Percentiles rank a stretch among this genome's conserved stretches.
Conservation (phyloP, 2,113 vertebrate genomes). For the Trachemys scripta region DNA sequence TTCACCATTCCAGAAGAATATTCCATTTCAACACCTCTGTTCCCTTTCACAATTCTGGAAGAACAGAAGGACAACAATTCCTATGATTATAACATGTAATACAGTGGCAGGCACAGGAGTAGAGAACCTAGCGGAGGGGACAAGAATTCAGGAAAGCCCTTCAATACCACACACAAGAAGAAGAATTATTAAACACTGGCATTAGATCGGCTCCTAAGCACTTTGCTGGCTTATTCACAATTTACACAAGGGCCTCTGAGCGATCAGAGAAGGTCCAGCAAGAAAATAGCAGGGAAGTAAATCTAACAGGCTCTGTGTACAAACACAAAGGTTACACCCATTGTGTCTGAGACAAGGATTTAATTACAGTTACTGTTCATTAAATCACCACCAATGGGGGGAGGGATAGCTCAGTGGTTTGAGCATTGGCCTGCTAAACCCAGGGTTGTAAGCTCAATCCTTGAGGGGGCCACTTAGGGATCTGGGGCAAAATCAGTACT, state of each 20-base stretch:
- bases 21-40: neutral
- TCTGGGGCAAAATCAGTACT: too few relatives aligned
- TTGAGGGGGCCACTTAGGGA: too few relatives aligned
- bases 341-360: neutral
- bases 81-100: accelerated
- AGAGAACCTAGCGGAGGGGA: neutral
- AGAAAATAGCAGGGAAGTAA: neutral
- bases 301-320: neutral
- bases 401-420: too few relatives aligned
- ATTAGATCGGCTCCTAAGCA: neutral
- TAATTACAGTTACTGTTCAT: conserved; percentile 64
- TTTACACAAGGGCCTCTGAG: neutral
- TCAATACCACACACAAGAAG: neutral
- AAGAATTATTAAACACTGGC: neutral
- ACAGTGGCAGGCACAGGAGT: accelerated
- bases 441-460: too few relatives aligned
- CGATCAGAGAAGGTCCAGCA: neutral
- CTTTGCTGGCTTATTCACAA: conserved; percentile 4
- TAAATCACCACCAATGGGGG: conserved; percentile 26
- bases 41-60: neutral
- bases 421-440: too few relatives aligned
- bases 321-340: conserved; percentile 3
- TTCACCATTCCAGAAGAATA: neutral
- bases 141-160: neutral
- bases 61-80: neutral